Conservation (phyloP, 2,113 vertebrate species). For the Ellobius talpinus region DNA sequence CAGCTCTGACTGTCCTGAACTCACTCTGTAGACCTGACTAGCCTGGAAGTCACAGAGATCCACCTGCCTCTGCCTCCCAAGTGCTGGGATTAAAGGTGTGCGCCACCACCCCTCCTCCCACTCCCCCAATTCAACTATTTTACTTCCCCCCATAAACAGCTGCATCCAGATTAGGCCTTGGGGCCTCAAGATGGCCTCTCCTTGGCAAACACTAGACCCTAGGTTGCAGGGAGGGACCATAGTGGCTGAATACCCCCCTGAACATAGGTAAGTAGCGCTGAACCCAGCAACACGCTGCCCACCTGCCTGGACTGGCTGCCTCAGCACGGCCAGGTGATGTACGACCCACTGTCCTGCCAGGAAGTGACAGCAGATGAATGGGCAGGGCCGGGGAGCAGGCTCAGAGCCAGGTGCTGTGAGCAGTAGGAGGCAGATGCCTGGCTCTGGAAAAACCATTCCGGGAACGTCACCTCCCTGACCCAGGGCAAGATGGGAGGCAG, state of each 20-base stretch:
- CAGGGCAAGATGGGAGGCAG: background rate
- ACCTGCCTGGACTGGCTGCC: background rate
- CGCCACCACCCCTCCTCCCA: background rate
- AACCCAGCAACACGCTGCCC: background rate
- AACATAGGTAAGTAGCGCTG: accelerated
- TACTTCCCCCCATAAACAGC: background rate
- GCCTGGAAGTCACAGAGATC: no score
- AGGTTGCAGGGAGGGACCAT: background rate
- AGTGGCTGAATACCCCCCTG: background rate
- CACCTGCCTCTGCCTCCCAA: no score
- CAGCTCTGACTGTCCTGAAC: no score
- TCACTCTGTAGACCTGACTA: no score
- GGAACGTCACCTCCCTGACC: slow-evolving; percentile 62
- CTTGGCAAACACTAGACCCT: background rate
- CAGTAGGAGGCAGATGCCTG: slow-evolving; percentile 28
- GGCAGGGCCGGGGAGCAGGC: slow-evolving; percentile 64
- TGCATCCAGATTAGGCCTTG: background rate
- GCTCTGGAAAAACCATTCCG: slow-evolving; percentile 70
- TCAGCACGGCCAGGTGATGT: slow-evolving; percentile 35
- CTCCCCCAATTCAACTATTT: background rate
- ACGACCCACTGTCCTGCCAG: slow-evolving; percentile 67
- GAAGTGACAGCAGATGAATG: slow-evolving; percentile 69
- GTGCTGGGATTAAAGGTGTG: no score
- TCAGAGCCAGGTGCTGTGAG: slow-evolving; percentile 60
- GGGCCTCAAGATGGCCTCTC: background rate